phyloP scores from a whole-genome alignment of 2,113 vertebrate genomes.

The Nymphicus hollandicus region DNA sequence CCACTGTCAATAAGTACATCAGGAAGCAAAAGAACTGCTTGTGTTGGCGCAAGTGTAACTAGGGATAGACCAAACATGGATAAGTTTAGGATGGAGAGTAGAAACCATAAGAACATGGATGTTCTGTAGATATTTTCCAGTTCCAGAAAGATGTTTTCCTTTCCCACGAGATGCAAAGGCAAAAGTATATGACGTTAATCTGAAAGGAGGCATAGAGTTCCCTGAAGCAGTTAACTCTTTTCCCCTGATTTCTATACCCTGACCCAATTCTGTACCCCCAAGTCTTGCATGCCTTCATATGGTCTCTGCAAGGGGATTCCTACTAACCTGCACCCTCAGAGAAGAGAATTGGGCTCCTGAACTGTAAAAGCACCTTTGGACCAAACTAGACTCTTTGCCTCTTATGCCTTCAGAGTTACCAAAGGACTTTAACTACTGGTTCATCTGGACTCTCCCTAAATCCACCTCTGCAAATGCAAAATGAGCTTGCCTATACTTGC shows the following conservation, averaged over 20 bases:
- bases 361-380: neutral
- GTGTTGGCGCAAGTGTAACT: neutral
- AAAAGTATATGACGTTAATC: neutral
- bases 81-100: neutral
- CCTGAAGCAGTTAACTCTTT: neutral
- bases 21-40: neutral
- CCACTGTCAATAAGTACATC: neutral
- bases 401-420: neutral
- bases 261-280: neutral
- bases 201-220: neutral
- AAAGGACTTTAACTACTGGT: neutral
- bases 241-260: neutral
- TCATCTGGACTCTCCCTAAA: neutral
- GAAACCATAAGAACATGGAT: neutral
- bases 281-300: neutral
- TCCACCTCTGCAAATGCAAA: neutral
- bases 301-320: neutral
- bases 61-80: neutral
- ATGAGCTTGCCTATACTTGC: neutral
- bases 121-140: neutral
- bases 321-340: neutral
- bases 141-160: neutral
- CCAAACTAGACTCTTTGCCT: neutral
- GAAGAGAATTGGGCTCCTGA: neutral
- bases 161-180: neutral